Conservation (phyloP, 2,888 invertebrate genomes). For the Eudemis profundana region DNA sequence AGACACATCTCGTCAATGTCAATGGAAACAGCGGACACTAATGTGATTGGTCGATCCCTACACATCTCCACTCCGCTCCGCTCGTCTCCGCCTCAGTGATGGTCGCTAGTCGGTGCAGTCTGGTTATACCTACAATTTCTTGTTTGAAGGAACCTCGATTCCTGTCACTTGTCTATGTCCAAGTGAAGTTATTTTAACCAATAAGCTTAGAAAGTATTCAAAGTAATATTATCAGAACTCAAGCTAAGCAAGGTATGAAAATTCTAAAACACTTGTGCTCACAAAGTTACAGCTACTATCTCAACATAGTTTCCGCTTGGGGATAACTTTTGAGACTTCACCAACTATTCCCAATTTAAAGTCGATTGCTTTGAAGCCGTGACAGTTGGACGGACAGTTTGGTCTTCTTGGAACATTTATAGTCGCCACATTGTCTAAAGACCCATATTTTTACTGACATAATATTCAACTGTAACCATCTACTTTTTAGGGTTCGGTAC, state of each 20-base stretch:
- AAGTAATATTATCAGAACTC: not conserved
- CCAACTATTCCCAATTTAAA: slow-evolving; percentile 19
- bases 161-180: too few relatives aligned
- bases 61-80: too few relatives aligned
- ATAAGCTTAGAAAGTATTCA: not conserved
- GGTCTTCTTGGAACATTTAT: not conserved
- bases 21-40: too few relatives aligned
- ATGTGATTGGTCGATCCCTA: too few relatives aligned
- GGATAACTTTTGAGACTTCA: slow-evolving; percentile 8
- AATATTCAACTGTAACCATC: too few relatives aligned
- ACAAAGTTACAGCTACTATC: slow-evolving; percentile 1
- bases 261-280: not conserved
- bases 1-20: too few relatives aligned
- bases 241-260: not conserved
- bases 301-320: slow-evolving; percentile 1
- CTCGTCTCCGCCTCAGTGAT: too few relatives aligned
- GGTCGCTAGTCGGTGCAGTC: too few relatives aligned
- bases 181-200: not conserved
- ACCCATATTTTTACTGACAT: too few relatives aligned
- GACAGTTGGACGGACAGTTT: slow-evolving; percentile 10
- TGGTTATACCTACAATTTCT: too few relatives aligned
- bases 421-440: not conserved
- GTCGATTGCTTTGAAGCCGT: slow-evolving; percentile 6
- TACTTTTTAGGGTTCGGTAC: too few relatives aligned
- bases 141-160: too few relatives aligned